Percentiles rank a stretch among this genome's conserved stretches.
phyloP scores from a whole-genome alignment of 2,797 vertebrate species.

The Danio kyathit region DNA sequence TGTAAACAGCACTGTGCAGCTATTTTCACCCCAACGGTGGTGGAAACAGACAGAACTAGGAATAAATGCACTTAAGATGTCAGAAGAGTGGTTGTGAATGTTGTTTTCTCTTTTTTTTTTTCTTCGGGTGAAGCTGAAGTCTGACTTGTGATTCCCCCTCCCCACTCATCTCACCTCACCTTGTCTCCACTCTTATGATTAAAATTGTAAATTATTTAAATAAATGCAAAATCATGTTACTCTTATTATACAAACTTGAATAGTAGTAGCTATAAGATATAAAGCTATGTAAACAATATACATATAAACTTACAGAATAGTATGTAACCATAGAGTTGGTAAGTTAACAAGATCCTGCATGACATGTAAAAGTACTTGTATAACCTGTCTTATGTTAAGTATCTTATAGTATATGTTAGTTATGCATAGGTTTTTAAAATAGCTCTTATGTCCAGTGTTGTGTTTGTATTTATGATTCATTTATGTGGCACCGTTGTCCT shows the following conservation, averaged over 20 bases:
- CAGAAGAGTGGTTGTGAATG: neutral
- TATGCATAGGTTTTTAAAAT: too few relatives aligned
- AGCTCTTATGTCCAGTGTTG: too few relatives aligned
- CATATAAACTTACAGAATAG: neutral
- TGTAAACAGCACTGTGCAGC: slow-evolving; percentile 6
- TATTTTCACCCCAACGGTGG: neutral
- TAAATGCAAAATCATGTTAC: neutral
- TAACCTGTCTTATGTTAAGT: too few relatives aligned
- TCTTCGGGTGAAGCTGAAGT: neutral
- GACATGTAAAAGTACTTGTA: too few relatives aligned
- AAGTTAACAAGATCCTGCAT: too few relatives aligned
- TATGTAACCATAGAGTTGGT: neutral
- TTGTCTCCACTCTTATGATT: neutral
- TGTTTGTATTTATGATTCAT: too few relatives aligned
- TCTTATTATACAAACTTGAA: neutral
- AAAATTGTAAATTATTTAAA: neutral
- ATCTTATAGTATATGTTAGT: too few relatives aligned
- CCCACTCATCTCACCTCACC: neutral
- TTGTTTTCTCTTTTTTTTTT: neutral
- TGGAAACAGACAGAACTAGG: neutral
- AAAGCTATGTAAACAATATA: too few relatives aligned
- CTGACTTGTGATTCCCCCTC: neutral
- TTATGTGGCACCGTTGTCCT: too few relatives aligned
- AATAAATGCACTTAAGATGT: slow-evolving; percentile 2
- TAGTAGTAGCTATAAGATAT: too few relatives aligned